Percentiles rank a stretch among this genome's conserved stretches.
These are phyloP conservation scores for Salvelinus namaycush DNA, from an alignment of 2,113 vertebrate genomes.

Conservation along the genomic window DNA sequence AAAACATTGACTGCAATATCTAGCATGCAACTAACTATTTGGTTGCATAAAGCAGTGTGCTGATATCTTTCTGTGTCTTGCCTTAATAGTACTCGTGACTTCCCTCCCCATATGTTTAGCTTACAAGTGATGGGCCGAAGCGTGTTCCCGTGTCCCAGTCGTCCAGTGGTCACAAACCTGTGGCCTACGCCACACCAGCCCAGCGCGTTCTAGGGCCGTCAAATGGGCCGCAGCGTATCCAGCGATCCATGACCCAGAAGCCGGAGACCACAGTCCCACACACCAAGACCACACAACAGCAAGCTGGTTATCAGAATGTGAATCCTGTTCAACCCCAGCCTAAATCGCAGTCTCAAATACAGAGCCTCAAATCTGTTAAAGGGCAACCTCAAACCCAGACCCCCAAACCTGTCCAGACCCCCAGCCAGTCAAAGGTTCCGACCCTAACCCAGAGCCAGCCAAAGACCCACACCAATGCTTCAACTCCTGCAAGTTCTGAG, in stretches of 20 bases:
- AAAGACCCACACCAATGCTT: constrained; percentile 21
- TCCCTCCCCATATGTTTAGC: constrained; percentile 59
- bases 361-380: constrained; percentile 36
- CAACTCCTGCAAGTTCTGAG: neutral
- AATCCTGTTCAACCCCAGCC: constrained; percentile 31
- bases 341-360: constrained; percentile 24
- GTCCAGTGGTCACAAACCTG: constrained; percentile 17
- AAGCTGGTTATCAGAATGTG: constrained; percentile 54
- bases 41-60: neutral
- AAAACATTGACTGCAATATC: too few species aligned
- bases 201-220: constrained; percentile 76
- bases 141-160: constrained; percentile 76
- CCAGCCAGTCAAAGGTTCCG: neutral
- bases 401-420: neutral
- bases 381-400: neutral
- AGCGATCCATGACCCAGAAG: constrained; percentile 65
- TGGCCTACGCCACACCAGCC: constrained; percentile 52
- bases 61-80: neutral
- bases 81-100: neutral
- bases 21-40: too few species aligned
- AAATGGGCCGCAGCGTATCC: constrained; percentile 79
- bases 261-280: constrained; percentile 32
- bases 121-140: constrained; percentile 70
- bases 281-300: neutral
- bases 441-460: constrained; percentile 46